Base-by-base conservation (phyloP, 2,888 invertebrate genomes). In the Synanthedon tipuliformis region DNA sequence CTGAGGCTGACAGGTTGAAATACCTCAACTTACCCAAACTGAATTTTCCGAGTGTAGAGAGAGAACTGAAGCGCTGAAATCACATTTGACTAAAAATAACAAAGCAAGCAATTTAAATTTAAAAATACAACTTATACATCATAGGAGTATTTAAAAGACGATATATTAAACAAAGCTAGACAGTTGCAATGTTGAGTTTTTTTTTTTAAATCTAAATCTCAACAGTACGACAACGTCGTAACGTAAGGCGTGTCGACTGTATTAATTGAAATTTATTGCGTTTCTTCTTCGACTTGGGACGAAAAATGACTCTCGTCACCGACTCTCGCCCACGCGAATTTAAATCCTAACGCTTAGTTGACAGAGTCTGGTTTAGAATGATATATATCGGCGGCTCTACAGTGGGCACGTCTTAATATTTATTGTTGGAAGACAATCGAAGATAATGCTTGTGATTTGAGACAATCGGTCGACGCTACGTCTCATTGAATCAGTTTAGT, bases 221-320 rank as follows among this genome's bases (percentile, higher is more conserved):
- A 59, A 65, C 68, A 61, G 64, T 70, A 75, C 77, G 75, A 81
- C 81, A 81, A 77, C 77, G 71, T 71, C 75, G 72, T 70, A 71
- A 61, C 74, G 72, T 70, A 71, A 61, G 64, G 64, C 61, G 70
- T 77, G 85, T 80, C 79, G 75, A 69, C 85, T 71, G 65, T 68
- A 74, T 74, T 85, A 82, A 87, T 87, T 86, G 82, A 86, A 86
- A 87, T 86, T 81, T 86, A 87, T 86, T 82, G 69, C 75, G 72
- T 73, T 71, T 79, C 75, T 68, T 71, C 69, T 68, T 68, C 64
- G 60, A 69, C 71, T 73, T 72, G 68, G 69, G 70, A 73, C 70
- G 67, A 68, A 67, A 77, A 75, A 66, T 70, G 72, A 67, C 71
- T 66, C 73, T 71, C 69, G 64, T 55, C 59, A 59, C 59, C 56